Percentiles rank a stretch among this genome's conserved stretches.
Conservation (phyloP, 2,888 invertebrate species). For the Apamea crenata region DNA sequence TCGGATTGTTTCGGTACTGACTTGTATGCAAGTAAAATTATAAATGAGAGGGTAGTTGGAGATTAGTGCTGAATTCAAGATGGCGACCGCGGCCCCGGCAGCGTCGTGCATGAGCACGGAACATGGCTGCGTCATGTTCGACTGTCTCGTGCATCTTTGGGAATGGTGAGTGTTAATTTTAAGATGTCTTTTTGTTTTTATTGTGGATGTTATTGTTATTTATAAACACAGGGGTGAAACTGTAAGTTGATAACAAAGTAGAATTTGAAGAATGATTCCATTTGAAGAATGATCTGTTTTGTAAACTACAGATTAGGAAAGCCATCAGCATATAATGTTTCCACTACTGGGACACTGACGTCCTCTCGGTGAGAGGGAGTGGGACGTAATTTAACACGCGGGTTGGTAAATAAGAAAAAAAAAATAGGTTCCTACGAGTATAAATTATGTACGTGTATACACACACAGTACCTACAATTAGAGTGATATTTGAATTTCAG, state of each 20-base stretch:
- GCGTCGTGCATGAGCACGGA: conserved; percentile 86
- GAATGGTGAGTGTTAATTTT: conserved; percentile 82
- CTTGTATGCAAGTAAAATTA: conserved; percentile 74
- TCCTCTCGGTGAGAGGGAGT: too few species aligned
- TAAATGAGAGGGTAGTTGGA: conserved; percentile 67
- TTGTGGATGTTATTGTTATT: background rate
- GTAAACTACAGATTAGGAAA: background rate
- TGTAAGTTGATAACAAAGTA: background rate
- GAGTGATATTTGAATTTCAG: background rate
- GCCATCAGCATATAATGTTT: too few species aligned
- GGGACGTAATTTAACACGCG: too few species aligned
- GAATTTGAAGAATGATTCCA: background rate
- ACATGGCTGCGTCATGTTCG: conserved; percentile 88
- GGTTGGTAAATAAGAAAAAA: too few species aligned
- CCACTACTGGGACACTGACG: too few species aligned
- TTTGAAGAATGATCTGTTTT: background rate
- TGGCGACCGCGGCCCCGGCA: conserved; percentile 82
- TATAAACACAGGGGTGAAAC: background rate
- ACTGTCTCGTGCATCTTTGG: conserved; percentile 87
- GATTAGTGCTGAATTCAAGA: conserved; percentile 68
- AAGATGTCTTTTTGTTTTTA: background rate
- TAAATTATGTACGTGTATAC: background rate
- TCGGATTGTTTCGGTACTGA: conserved; percentile 47
- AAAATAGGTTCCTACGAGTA: background rate
- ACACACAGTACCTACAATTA: background rate